These are phyloP conservation scores for Chaetophractus vellerosus DNA, from an alignment of 2,797 vertebrate genomes.

Conservation along the genomic window DNA sequence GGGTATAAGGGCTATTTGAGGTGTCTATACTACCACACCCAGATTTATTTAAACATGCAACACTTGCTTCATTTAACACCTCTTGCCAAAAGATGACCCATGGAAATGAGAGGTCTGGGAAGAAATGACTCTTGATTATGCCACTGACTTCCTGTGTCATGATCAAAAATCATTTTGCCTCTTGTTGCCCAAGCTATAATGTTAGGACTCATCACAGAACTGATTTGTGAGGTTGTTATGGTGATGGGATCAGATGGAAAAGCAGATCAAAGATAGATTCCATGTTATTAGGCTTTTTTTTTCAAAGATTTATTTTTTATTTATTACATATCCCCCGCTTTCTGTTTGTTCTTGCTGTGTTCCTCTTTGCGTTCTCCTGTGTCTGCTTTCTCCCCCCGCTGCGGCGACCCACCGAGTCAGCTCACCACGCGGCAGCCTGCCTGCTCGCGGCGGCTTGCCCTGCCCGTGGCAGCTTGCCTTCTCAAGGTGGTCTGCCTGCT, in stretches of 20 bases:
- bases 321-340: too few relatives aligned
- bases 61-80: background rate
- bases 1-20: too few relatives aligned
- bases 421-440: too few relatives aligned
- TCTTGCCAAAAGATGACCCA: constrained; percentile 3
- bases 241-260: constrained; percentile 38
- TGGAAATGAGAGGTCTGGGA: background rate
- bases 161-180: constrained; percentile 43
- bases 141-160: constrained; percentile 8
- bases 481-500: too few relatives aligned
- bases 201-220: constrained; percentile 27
- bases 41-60: background rate
- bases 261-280: constrained; percentile 11
- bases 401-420: too few relatives aligned
- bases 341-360: too few relatives aligned
- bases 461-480: too few relatives aligned
- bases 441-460: too few relatives aligned
- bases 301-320: too few relatives aligned
- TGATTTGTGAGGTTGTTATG: constrained; percentile 37
- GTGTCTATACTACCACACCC: background rate
- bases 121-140: background rate
- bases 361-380: too few relatives aligned
- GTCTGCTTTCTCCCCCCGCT: too few relatives aligned
- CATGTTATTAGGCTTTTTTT: constrained; percentile 56
- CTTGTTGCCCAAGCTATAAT: background rate